Base-by-base conservation (phyloP, 92 coral and sea anemone genomes). In the Porites rus region DNA sequence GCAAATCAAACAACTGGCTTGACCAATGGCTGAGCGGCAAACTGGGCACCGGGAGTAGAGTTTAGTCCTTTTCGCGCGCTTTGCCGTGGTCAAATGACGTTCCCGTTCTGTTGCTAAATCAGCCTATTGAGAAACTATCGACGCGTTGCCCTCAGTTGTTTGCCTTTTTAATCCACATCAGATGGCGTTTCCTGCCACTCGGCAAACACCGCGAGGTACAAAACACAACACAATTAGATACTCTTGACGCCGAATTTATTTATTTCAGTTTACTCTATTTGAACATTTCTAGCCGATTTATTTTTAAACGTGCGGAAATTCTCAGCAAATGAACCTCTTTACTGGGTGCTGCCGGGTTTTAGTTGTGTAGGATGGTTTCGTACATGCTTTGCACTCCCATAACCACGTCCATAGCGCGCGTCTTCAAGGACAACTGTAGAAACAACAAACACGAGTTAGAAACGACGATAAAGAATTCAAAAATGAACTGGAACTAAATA, bases 341-440 rank as follows among this genome's bases (percentile, higher is more conserved):
- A 38, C 46, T 38, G 46, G 4, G 46, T 38, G 46, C 0, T 7
- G 43, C 7, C 16, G 54, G 16, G 20, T 10, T 16, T 80, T 69
- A 94, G 87, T 69, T 81, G 72, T 88, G 94, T n/a, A 95, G 86
- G 60, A 95, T 88, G 72, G 89, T 82, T 64, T 95, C 96, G 85
- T 95, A 95, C 69, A 90, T 92, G 12, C 74, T 77, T 84, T 95
- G 96, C 18, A 93, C 96, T 4, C 93, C 88, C 74, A 71, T 84
- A 51, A 90, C 91, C 65, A 95, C 98, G 76, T 95, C 98, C 91
- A 90, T 85, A 6, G 98, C 98, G 38, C 95, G 96, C 9, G 98
- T 95, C 92, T 95, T 95, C 62, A 95, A 80, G 22, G 98, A 92
- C 89, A 95, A 75, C 96, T 95, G 83, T 6, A 72, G 58, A 74